Evolutionary conservation across 2,888 invertebrate genomes (phyloP), one percentile per base, ranked within the genome.

Genomic region (Cheilosia vernalis): DNA sequence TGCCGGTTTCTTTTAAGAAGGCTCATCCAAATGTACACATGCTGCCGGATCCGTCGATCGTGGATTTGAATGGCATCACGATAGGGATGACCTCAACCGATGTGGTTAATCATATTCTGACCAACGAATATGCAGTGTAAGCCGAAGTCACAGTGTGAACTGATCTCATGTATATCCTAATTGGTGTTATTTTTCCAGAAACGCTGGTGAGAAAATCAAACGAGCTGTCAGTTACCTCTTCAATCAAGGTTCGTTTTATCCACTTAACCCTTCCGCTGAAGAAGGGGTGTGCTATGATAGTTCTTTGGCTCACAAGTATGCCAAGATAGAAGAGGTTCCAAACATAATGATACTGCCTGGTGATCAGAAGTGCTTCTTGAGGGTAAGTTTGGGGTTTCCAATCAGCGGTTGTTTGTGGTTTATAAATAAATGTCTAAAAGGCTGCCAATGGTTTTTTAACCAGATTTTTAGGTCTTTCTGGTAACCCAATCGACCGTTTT

Each of bases 281-380:
- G 95, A 95, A 73, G 87, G 89, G 40, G 91, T 96, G 61, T 93
- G 94, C 87, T 90, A 96, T 9, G 97, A 98, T 92, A 94, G 95
- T 17, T 94, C 94, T 87, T 93, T 96, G 82, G 95, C 96, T 93
- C 94, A 95, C 55, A 94, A 94, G 88, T 94, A 95, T 92, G 95
- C 95, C n/a, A 94, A 94, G 78, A 93, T 98, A 87, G 93, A 95
- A 10, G 91, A 93, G 76, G 94, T 95, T 69, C 98, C 98, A 5
- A 97, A 98, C 90, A 89, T 98, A 60, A 92, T 98, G 17, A 92
- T 98, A 78, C 91, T 97, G 88, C 98, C 98, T 0, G 98, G 98
- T 4, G 96, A 96, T 91, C 95, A 98, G 88, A 94, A 95, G 90
- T 94, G 95, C 91, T 98, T 97, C 89, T 93, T 96, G 63, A 96